Conservation (phyloP, 2,797 vertebrate genomes). For the Labeo calbasu region DNA sequence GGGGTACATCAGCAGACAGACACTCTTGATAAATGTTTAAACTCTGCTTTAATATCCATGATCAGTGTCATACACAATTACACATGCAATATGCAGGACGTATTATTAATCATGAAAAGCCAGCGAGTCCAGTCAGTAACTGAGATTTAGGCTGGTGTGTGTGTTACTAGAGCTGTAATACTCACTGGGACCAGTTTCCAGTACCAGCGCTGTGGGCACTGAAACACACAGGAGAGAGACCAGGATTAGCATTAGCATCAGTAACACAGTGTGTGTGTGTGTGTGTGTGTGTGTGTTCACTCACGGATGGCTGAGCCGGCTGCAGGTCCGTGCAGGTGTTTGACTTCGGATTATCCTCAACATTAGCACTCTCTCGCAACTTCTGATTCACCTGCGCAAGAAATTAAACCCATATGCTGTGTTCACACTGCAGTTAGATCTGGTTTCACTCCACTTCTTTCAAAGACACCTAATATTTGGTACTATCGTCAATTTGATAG, state of each 20-base stretch:
- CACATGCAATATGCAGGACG: neutral
- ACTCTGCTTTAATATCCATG: neutral
- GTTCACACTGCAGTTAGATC: neutral
- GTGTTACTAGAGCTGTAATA: constrained; percentile 47
- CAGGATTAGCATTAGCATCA: constrained; percentile 22
- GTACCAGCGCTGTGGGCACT: constrained; percentile 92
- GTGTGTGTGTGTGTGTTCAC: constrained; percentile 46
- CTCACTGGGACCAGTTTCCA: constrained; percentile 96
- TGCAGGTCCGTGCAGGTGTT: constrained; percentile 74
- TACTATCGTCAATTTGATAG: neutral
- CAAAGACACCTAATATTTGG: neutral
- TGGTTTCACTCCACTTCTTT: constrained; percentile 4
- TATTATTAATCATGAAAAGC: neutral
- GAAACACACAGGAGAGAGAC: constrained; percentile 69
- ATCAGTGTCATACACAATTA: neutral
- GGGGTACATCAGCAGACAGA: neutral
- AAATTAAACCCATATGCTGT: neutral
- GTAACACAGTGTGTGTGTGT: neutral
- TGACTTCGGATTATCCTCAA: constrained; percentile 75
- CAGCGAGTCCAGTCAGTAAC: neutral
- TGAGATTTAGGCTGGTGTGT: neutral
- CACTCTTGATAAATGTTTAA: neutral
- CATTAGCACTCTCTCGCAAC: constrained; percentile 83
- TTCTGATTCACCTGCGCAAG: constrained; percentile 80
- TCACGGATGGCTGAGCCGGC: constrained; percentile 78